phyloP scores from a whole-genome alignment of 2,113 vertebrate species.

The Cyanoderma ruficeps region DNA sequence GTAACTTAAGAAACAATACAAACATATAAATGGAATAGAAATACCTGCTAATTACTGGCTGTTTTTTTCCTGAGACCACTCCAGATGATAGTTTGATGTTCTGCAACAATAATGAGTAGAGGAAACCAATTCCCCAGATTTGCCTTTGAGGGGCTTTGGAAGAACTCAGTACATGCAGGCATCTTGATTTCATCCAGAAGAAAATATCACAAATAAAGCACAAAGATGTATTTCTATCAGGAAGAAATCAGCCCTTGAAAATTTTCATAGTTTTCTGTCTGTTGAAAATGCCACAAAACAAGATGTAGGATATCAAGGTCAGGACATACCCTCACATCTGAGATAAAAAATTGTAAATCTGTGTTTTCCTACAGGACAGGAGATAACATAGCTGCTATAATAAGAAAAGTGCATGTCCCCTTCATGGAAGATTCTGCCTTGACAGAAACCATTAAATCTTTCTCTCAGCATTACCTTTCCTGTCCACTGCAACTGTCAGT shows the following conservation, averaged over 20 bases:
- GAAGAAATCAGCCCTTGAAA: neutral
- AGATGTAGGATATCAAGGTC: neutral
- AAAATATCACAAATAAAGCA: neutral
- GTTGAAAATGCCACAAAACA: neutral
- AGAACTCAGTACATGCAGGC: neutral
- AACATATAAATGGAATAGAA: neutral
- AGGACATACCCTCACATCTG: neutral
- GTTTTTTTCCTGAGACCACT: neutral
- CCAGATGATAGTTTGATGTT: neutral
- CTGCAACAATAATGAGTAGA: neutral
- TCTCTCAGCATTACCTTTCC: neutral
- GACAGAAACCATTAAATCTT: neutral
- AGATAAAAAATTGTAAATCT: neutral
- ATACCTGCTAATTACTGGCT: neutral
- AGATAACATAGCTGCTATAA: neutral
- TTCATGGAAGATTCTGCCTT: neutral
- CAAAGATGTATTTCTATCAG: neutral
- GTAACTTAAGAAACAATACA: neutral
- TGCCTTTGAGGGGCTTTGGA: neutral
- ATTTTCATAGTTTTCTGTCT: neutral
- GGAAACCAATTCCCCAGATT: neutral
- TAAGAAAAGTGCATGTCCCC: neutral
- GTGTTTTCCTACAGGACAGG: neutral
- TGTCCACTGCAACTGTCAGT: neutral
- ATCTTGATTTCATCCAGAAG: neutral